Percentiles rank a stretch among this genome's conserved stretches.
Conservation (phyloP, 2,113 vertebrate species). For the Pollachius pollachius region DNA sequence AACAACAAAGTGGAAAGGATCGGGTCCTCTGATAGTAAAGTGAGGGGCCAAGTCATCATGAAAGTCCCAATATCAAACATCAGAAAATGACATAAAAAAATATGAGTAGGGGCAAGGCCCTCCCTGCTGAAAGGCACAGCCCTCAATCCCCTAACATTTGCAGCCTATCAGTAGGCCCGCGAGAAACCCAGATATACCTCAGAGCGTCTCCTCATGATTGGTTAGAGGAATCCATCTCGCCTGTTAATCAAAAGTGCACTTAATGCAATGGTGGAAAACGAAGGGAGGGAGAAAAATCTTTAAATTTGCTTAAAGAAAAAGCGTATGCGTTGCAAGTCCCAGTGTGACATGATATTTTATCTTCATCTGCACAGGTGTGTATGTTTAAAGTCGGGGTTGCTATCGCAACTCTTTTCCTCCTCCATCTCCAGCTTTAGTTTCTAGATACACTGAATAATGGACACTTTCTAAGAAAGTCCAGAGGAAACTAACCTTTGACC, state of each 20-base stretch:
- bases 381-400: too few relatives aligned
- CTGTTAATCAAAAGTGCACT: background rate
- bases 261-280: background rate
- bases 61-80: background rate
- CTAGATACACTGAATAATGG: too few relatives aligned
- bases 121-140: too few relatives aligned
- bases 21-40: background rate
- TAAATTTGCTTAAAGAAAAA: background rate
- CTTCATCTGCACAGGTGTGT: too few relatives aligned
- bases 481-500: too few relatives aligned
- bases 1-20: background rate
- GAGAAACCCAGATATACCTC: too few relatives aligned
- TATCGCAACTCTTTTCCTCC: too few relatives aligned
- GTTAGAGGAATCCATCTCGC: background rate
- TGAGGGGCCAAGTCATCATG: background rate
- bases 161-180: too few relatives aligned
- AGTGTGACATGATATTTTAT: background rate
- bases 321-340: background rate
- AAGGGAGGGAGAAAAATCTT: background rate
- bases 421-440: too few relatives aligned
- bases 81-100: background rate
- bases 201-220: background rate
- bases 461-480: too few relatives aligned
- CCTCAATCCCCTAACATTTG: too few relatives aligned
- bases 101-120: too few relatives aligned